phyloP scores from a whole-genome alignment of 2,888 invertebrate species.

The Epinotia demarniana region DNA sequence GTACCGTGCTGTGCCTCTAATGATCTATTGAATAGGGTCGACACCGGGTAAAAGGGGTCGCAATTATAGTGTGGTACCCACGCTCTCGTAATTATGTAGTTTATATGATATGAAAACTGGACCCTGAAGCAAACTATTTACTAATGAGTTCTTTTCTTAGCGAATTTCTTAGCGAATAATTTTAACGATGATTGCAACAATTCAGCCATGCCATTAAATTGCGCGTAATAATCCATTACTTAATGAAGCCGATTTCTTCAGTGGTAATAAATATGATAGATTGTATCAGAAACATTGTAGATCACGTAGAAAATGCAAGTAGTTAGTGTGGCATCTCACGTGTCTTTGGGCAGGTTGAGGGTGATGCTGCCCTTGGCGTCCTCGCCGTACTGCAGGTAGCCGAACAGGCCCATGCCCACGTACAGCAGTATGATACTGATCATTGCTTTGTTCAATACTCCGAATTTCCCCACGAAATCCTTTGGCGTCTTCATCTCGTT shows the following conservation, averaged over 20 bases:
- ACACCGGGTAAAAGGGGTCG: background rate
- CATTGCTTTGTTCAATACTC: conserved; percentile 95
- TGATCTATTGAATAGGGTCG: background rate
- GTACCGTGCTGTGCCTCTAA: background rate
- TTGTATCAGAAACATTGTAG: too few species aligned
- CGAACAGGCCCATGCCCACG: conserved; percentile 94
- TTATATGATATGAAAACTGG: conserved; percentile 2
- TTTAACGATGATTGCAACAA: conserved; percentile 18
- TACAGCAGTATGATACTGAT: conserved; percentile 92
- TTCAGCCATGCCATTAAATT: conserved; percentile 9
- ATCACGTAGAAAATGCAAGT: background rate
- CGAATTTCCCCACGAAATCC: conserved; percentile 90
- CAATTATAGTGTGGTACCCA: background rate
- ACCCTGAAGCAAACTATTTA: conserved; percentile 4
- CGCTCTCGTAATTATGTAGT: conserved; percentile 10
- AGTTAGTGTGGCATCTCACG: conserved; percentile 78
- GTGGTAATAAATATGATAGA: background rate
- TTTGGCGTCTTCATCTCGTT: conserved; percentile 97
- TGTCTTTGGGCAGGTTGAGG: conserved; percentile 90
- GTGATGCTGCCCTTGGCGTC: conserved; percentile 92
- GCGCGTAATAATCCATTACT: background rate
- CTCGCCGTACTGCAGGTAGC: conserved; percentile 93
- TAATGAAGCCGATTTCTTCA: background rate
- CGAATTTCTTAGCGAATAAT: conserved; percentile 9
- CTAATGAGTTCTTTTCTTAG: background rate